These are phyloP conservation scores for Drosophila tripunctata DNA, from an alignment of 2,888 invertebrate species.

Conservation along the genomic window DNA sequence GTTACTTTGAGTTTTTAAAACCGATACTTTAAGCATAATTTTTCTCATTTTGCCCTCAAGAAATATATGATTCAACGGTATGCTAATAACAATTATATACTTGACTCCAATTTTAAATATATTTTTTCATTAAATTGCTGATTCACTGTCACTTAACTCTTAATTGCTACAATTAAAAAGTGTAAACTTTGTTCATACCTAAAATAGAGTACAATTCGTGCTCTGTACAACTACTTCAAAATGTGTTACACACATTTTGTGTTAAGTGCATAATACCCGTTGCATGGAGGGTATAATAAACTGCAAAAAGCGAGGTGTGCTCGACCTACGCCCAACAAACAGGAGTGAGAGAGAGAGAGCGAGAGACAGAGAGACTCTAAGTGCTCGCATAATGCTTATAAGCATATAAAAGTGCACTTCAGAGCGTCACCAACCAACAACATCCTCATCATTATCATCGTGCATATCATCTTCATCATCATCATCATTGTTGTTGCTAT, in stretches of 20 bases:
- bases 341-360: background rate
- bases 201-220: too few relatives aligned
- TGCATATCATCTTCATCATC: constrained; percentile 8
- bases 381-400: constrained; percentile 16
- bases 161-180: too few relatives aligned
- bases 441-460: background rate
- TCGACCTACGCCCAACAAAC: constrained; percentile 50
- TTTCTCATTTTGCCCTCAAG: too few relatives aligned
- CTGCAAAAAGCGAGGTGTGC: constrained; percentile 35
- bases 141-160: too few relatives aligned
- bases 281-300: background rate
- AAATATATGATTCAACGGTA: too few relatives aligned
- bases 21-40: too few relatives aligned
- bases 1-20: too few relatives aligned
- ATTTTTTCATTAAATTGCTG: too few relatives aligned
- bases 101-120: too few relatives aligned
- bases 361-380: constrained; percentile 16
- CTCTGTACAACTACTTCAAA: too few relatives aligned
- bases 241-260: background rate
- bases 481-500: constrained; percentile 13
- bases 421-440: constrained; percentile 9
- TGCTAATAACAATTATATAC: too few relatives aligned
- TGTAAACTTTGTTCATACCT: too few relatives aligned
- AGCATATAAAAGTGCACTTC: constrained; percentile 31
- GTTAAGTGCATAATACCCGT: background rate